Conservation (phyloP, 2,888 invertebrate genomes). For the Achlya flavicornis region DNA sequence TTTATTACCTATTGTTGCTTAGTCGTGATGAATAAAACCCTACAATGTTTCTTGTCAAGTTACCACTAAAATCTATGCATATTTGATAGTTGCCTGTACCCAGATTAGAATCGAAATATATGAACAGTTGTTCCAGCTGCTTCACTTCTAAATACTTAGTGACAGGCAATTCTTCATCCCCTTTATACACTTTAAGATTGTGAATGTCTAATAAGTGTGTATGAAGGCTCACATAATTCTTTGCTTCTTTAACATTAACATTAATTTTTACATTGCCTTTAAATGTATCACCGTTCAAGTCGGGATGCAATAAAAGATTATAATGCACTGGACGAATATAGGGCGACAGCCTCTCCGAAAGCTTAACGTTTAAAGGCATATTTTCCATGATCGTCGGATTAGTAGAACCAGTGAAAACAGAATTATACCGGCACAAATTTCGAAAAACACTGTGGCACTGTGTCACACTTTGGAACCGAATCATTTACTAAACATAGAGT, state of each 20-base stretch:
- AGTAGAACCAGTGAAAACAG: background rate
- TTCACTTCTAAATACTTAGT: slow-evolving; percentile 58
- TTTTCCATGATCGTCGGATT: slow-evolving; percentile 30
- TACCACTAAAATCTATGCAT: slow-evolving; percentile 85
- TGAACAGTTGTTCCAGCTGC: slow-evolving; percentile 63
- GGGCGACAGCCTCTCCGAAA: slow-evolving; percentile 60
- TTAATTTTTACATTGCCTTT: slow-evolving; percentile 65
- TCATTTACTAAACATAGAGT: background rate
- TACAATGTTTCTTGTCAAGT: slow-evolving; percentile 86
- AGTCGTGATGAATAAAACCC: slow-evolving; percentile 90
- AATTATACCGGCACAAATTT: slow-evolving; percentile 14
- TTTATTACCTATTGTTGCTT: slow-evolving; percentile 71
- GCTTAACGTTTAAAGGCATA: slow-evolving; percentile 44
- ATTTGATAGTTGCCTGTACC: slow-evolving; percentile 77
- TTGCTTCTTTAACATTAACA: slow-evolving; percentile 62
- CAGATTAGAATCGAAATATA: slow-evolving; percentile 55
- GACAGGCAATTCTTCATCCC: slow-evolving; percentile 47
- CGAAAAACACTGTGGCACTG: slow-evolving; percentile 1
- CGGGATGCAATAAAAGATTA: slow-evolving; percentile 59
- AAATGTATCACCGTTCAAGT: slow-evolving; percentile 59
- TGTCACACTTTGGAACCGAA: background rate
- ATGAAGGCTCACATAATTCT: slow-evolving; percentile 82
- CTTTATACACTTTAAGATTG: slow-evolving; percentile 58
- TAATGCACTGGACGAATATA: slow-evolving; percentile 67
- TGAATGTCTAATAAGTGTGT: slow-evolving; percentile 83